These are phyloP conservation scores for Nestor notabilis DNA, from an alignment of 2,113 vertebrate species.

Conservation along the genomic window DNA sequence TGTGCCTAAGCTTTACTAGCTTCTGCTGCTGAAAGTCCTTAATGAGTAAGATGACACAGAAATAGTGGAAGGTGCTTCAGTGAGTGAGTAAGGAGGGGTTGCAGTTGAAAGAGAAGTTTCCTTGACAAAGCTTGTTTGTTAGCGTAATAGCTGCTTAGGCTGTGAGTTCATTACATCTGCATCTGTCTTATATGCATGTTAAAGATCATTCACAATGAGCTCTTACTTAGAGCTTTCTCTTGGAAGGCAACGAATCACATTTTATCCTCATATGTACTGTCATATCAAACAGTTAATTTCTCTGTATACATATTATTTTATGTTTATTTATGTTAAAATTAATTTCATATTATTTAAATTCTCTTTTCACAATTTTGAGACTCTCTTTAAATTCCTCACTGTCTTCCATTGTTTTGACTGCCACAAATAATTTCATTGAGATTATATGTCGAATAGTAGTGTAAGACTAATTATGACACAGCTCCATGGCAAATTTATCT, in stretches of 20 bases:
- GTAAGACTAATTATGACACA: background rate
- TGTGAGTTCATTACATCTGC: background rate
- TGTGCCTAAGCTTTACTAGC: background rate
- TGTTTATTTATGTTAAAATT: background rate
- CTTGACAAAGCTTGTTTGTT: background rate
- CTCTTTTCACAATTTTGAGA: background rate
- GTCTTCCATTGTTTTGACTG: background rate
- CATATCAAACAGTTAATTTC: background rate
- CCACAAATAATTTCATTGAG: background rate
- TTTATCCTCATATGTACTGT: background rate
- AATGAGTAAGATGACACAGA: background rate
- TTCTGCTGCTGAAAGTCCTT: background rate
- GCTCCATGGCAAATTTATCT: background rate
- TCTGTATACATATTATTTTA: background rate
- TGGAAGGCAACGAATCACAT: background rate
- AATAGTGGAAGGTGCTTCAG: background rate
- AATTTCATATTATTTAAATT: background rate
- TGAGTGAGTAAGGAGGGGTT: background rate
- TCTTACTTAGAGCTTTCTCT: background rate
- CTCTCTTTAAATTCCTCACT: background rate
- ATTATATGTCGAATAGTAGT: background rate
- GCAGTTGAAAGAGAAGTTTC: background rate
- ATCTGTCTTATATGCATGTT: background rate
- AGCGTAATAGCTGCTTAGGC: background rate
- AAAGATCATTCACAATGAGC: background rate